Conservation (phyloP, 2,888 invertebrate genomes). For the Leistus spinibarbis region DNA sequence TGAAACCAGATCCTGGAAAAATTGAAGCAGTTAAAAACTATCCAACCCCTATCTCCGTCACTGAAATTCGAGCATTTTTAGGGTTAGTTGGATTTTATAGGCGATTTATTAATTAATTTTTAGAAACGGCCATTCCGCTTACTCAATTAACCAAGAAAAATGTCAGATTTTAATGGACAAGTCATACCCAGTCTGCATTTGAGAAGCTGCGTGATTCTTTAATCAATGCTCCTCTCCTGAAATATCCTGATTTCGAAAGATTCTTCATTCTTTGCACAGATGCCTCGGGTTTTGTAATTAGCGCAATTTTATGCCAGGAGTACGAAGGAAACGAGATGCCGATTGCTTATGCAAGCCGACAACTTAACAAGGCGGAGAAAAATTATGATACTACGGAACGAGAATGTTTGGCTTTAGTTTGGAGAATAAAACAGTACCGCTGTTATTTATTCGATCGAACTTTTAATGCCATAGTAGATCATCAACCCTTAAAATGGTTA, state of each 20-base stretch:
- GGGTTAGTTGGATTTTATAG: conserved; percentile 42
- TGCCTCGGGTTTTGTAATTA: conserved; percentile 43
- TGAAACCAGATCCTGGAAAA: conserved; percentile 41
- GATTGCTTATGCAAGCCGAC: conserved; percentile 39
- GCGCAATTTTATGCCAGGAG: conserved; percentile 43
- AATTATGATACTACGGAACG: conserved; percentile 41
- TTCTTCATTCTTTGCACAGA: conserved; percentile 37
- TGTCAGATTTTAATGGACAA: conserved; percentile 23
- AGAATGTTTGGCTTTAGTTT: conserved; percentile 41
- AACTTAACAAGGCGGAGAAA: conserved; percentile 38
- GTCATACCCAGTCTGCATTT: conserved; percentile 26
- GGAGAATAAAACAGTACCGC: conserved; percentile 43
- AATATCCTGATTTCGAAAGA: conserved; percentile 42
- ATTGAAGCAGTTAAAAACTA: conserved; percentile 25
- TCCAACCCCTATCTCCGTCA: conserved; percentile 30
- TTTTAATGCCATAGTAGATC: conserved; percentile 40
- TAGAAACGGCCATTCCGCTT: conserved; percentile 19
- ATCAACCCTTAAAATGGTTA: conserved; percentile 42
- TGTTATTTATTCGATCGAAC: conserved; percentile 40
- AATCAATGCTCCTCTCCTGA: conserved; percentile 40
- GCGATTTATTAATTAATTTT: conserved; percentile 34
- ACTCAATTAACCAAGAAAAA: conserved; percentile 37
- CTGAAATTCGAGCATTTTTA: conserved; percentile 41
- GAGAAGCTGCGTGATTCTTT: conserved; percentile 20
- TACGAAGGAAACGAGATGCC: conserved; percentile 41